These are phyloP conservation scores for Drosophila ustulata DNA, from an alignment of 2,888 invertebrate species.

Conservation along the genomic window DNA sequence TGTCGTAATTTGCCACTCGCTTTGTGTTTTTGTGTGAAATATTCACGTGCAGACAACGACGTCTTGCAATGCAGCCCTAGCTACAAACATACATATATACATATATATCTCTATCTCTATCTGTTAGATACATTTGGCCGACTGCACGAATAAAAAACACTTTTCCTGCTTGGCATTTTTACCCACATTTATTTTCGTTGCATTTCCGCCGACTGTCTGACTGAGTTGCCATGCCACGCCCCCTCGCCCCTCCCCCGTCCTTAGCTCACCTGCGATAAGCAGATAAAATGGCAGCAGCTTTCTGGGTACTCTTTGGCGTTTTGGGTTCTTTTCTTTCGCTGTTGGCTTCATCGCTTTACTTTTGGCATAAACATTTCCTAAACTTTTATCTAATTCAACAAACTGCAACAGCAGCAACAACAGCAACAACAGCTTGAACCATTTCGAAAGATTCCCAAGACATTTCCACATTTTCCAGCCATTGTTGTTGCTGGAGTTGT, in stretches of 20 bases:
- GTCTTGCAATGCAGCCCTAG: conserved; percentile 29
- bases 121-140: conserved; percentile 23
- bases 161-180: conserved; percentile 69
- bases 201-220: conserved; percentile 70
- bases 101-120: conserved; percentile 30
- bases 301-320: background rate
- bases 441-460: conserved; percentile 74
- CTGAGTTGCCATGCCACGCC: conserved; percentile 19
- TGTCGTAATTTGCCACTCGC: conserved; percentile 57
- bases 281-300: conserved; percentile 30
- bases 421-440: conserved; percentile 48
- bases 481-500: conserved; percentile 60
- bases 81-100: conserved; percentile 5
- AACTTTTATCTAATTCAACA: conserved; percentile 80
- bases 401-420: conserved; percentile 54
- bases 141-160: conserved; percentile 44
- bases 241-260: background rate
- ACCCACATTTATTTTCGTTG: conserved; percentile 78
- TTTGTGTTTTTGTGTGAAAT: conserved; percentile 65
- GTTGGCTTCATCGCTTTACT: conserved; percentile 41
- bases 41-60: conserved; percentile 55
- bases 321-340: conserved; percentile 20
- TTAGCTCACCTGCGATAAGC: conserved; percentile 38
- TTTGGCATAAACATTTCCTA: conserved; percentile 76
- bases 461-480: conserved; percentile 77